phyloP scores from a whole-genome alignment of 1,140 invertebrate species.

The Mercenaria mercenaria region DNA sequence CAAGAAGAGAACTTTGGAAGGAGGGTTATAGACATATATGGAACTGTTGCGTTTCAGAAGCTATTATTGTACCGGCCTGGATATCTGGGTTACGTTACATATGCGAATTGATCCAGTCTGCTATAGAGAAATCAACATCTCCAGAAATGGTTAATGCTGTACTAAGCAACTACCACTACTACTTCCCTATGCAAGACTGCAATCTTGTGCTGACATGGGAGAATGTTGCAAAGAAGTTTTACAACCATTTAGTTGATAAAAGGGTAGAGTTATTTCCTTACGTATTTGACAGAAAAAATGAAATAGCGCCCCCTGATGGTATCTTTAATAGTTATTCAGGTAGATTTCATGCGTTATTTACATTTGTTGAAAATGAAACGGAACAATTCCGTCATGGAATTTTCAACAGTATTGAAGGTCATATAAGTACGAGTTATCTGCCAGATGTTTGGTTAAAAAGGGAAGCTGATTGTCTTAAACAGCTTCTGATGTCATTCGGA shows the following conservation, averaged over 20 bases:
- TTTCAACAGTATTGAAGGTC: not conserved
- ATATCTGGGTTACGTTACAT: slow-evolving; percentile 49
- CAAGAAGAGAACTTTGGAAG: slow-evolving; percentile 80
- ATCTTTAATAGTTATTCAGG: not conserved
- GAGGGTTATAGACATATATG: slow-evolving; percentile 57
- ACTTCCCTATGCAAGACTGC: slow-evolving; percentile 45
- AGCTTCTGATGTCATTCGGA: slow-evolving; percentile 46
- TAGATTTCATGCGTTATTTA: not conserved
- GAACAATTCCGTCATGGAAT: not conserved
- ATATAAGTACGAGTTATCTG: not conserved
- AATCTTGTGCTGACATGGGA: slow-evolving; percentile 48
- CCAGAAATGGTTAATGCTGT: not conserved
- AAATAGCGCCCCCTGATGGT: not conserved
- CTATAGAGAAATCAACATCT: not conserved
- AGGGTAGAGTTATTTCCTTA: not conserved
- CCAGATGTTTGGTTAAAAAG: no score
- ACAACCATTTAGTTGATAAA: not conserved
- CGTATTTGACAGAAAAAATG: not conserved
- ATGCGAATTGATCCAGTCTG: not conserved
- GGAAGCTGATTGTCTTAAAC: not conserved
- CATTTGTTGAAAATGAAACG: not conserved
- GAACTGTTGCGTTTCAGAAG: slow-evolving; percentile 50
- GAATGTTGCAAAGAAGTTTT: not conserved
- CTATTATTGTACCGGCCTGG: slow-evolving; percentile 75
- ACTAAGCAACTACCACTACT: slow-evolving; percentile 39